Evolutionary conservation across 2,888 invertebrate genomes (phyloP), one percentile per base, ranked within the genome.

Genomic region (Conchocele bisecta): DNA sequence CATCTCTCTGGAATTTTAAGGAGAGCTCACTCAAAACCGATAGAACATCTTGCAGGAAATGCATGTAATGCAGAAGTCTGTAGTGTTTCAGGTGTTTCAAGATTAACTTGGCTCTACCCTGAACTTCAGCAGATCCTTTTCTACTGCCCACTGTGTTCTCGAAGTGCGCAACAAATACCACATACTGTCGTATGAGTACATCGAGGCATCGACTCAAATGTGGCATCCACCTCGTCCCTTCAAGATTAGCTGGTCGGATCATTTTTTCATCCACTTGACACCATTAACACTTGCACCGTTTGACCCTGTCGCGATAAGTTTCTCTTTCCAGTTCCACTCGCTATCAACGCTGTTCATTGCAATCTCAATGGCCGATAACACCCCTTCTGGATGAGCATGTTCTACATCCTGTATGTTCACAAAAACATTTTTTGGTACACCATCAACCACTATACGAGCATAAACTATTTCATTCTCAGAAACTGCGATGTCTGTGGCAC

Each of bases 391-490:
- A 60, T 67, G 53, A 13, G 63, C 63, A 51, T 69, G 51, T 57
- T 69, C 33, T 1, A 69, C 42, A 15, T 46, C 33, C 33, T 56
- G 15, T 26, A 57, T 46, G n/a, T 60, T 37, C 6, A 61, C 31
- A 29, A 29, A 39, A n/a, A 24, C 9, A 22, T 31, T 11, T 26
- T 28, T 37, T 11, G 39, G 56, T 6, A 2, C 2, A 7, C 56
- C 24, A 41, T 24, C 41, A 22, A 20, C 22, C 11, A 39, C 37
- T 44, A 29, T 35, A 29, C 60, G 48, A 13, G 56, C 33, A 54
- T 64, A 75, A 7, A 72, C 57, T 9, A 71, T 53, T 50, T 75
- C 75, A 54, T 61, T 58, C 31, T 71, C 71, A 24, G 59, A 48
- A 13, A 57, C 56, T 35, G 63, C 50, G 15, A 42, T 17, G 33